Evolutionary conservation across 2,113 vertebrate species (phyloP).

Genomic region (Podarcis cretensis): DNA sequence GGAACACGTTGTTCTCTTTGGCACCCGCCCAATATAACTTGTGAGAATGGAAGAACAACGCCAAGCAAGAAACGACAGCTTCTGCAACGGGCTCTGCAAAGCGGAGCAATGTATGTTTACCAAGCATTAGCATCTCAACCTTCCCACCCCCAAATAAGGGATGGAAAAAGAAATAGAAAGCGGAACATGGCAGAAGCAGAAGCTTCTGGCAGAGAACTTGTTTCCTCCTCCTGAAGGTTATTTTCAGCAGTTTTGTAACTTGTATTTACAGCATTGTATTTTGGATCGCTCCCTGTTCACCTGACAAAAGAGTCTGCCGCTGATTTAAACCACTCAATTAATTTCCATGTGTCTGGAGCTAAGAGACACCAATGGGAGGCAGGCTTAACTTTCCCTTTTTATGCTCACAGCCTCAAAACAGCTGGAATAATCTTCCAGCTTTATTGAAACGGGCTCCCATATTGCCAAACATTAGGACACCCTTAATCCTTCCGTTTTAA

Average conservation of each 20-base stretch:
- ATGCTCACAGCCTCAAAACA: constrained; percentile 32
- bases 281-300: constrained; percentile 11
- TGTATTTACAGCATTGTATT: neutral
- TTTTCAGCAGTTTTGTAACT: constrained; percentile 41
- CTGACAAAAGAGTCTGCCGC: constrained; percentile 2
- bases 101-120: neutral
- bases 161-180: constrained; percentile 30
- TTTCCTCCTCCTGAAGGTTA: neutral
- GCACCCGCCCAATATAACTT: constrained; percentile 30
- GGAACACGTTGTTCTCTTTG: constrained; percentile 64
- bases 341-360: neutral
- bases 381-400: neutral
- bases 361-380: constrained; percentile 34
- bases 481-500: constrained; percentile 50
- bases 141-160: neutral
- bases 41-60: constrained; percentile 8
- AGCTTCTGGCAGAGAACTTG: constrained; percentile 6
- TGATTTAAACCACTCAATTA: constrained; percentile 36
- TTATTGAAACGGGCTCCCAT: neutral
- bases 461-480: constrained; percentile 28
- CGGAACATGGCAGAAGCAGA: neutral
- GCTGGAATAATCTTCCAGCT: constrained; percentile 59
- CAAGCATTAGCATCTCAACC: neutral
- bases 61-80: constrained; percentile 35
- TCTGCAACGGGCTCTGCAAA: fast-evolving